These are phyloP conservation scores for Pseudorhombus dupliciocellatus DNA, from an alignment of 2,113 vertebrate genomes.

Conservation along the genomic window DNA sequence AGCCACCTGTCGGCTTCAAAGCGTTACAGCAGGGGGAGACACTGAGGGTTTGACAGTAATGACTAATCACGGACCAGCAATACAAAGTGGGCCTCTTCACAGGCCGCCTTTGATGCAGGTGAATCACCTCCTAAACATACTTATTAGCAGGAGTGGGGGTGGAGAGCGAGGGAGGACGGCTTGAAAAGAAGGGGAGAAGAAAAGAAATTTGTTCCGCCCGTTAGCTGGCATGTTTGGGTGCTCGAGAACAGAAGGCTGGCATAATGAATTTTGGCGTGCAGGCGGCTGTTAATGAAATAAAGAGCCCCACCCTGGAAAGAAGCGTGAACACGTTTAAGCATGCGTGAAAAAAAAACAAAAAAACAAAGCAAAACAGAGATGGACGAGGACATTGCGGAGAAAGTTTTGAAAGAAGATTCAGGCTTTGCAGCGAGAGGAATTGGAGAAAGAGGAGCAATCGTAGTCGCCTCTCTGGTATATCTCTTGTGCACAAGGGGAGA, in stretches of 20 bases:
- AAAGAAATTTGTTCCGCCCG: slow-evolving; percentile 74
- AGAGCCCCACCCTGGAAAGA: slow-evolving; percentile 66
- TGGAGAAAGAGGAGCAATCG: no score
- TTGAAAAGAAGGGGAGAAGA: slow-evolving; percentile 19
- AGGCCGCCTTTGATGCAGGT: slow-evolving; percentile 76
- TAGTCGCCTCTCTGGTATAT: no score
- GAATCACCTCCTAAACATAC: slow-evolving; percentile 76
- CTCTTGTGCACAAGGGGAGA: slow-evolving; percentile 14
- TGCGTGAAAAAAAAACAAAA: slow-evolving; percentile 26
- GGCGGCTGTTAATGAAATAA: slow-evolving; percentile 77
- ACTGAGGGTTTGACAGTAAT: slow-evolving; percentile 64
- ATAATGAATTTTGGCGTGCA: slow-evolving; percentile 80
- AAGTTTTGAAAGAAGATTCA: slow-evolving; percentile 16
- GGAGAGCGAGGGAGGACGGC: slow-evolving; percentile 38
- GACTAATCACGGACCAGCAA: slow-evolving; percentile 67
- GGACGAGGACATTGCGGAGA: neutral
- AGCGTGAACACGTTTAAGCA: neutral
- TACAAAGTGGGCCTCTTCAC: slow-evolving; percentile 69
- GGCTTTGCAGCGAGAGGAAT: neutral
- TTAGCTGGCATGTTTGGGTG: slow-evolving; percentile 76
- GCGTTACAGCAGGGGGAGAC: slow-evolving; percentile 43
- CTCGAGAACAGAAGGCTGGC: slow-evolving; percentile 74
- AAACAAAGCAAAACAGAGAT: neutral
- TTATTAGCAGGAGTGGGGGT: slow-evolving; percentile 66
- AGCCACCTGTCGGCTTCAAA: slow-evolving; percentile 71